Evolutionary conservation across 2,113 vertebrate species (phyloP).

Genomic region (Planiliza haematocheilus): DNA sequence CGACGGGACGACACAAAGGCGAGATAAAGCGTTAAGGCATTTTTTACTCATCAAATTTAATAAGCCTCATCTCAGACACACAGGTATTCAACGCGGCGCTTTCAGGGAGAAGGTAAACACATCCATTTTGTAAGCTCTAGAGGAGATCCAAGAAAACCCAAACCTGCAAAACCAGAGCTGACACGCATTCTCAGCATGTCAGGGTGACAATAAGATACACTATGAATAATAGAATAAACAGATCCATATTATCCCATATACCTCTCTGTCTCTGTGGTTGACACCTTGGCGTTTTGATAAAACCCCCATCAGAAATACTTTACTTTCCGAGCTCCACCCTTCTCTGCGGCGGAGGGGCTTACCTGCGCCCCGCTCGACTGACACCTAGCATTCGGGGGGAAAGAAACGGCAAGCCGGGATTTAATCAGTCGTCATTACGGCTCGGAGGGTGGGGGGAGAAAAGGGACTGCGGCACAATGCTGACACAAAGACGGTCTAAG

Average conservation of each 20-base stretch:
- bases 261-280: slow-evolving; percentile 54
- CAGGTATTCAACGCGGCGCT: slow-evolving; percentile 75
- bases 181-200: slow-evolving; percentile 80
- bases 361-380: slow-evolving; percentile 76
- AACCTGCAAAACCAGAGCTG: slow-evolving; percentile 70
- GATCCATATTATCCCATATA: slow-evolving; percentile 70
- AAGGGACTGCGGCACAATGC: slow-evolving; percentile 74
- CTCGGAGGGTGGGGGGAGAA: slow-evolving; percentile 64
- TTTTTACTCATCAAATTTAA: slow-evolving; percentile 83
- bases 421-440: slow-evolving; percentile 82
- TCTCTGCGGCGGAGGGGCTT: slow-evolving; percentile 50
- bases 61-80: slow-evolving; percentile 79
- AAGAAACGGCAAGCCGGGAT: slow-evolving; percentile 60
- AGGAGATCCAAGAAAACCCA: slow-evolving; percentile 38
- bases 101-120: slow-evolving; percentile 79
- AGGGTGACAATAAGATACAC: slow-evolving; percentile 79
- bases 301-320: slow-evolving; percentile 64
- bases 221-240: slow-evolving; percentile 85
- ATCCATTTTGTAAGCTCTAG: slow-evolving; percentile 78
- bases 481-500: slow-evolving; percentile 79
- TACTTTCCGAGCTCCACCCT: slow-evolving; percentile 57
- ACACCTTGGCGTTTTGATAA: slow-evolving; percentile 72
- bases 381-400: slow-evolving; percentile 80
- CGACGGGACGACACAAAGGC: slow-evolving; percentile 68
- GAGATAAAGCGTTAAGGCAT: slow-evolving; percentile 81